These are phyloP conservation scores for Sinella curviseta DNA, from an alignment of 1,140 invertebrate species.

Conservation along the genomic window DNA sequence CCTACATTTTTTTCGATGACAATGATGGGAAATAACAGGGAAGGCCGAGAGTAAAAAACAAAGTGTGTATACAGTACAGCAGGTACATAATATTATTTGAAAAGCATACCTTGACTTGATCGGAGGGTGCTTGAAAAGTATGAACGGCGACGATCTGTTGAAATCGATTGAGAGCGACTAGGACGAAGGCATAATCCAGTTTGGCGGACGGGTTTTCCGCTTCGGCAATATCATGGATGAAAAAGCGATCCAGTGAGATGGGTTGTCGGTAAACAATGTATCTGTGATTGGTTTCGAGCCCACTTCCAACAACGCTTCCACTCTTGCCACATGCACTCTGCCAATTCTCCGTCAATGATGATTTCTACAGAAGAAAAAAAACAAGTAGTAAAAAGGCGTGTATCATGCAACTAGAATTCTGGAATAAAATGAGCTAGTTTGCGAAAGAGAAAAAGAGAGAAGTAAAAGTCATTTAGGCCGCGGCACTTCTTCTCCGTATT, in stretches of 20 bases:
- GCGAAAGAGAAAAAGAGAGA: too few relatives aligned
- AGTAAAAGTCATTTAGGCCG: too few relatives aligned
- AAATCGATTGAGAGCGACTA: slow-evolving; percentile 64
- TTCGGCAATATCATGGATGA: slow-evolving; percentile 65
- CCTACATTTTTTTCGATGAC: too few relatives aligned
- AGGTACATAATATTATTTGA: background rate
- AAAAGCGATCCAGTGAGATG: slow-evolving; percentile 67
- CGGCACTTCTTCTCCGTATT: too few relatives aligned
- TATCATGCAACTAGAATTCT: background rate
- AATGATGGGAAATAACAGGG: too few relatives aligned
- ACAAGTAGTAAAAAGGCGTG: background rate
- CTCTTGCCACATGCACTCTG: slow-evolving; percentile 54
- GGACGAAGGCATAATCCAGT: slow-evolving; percentile 62
- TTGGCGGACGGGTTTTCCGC: slow-evolving; percentile 60
- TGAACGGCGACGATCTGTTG: slow-evolving; percentile 63
- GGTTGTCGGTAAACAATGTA: slow-evolving; percentile 70
- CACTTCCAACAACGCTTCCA: slow-evolving; percentile 51
- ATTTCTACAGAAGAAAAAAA: slow-evolving; percentile 56
- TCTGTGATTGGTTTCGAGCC: slow-evolving; percentile 55
- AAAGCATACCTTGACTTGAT: slow-evolving; percentile 60
- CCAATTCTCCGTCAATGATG: slow-evolving; percentile 61
- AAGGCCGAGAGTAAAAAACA: too few relatives aligned
- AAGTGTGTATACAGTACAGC: too few relatives aligned
- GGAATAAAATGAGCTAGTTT: too few relatives aligned
- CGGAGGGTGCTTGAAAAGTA: slow-evolving; percentile 61